A percentile compares a stretch with the other conserved stretches of the same genome.
phyloP scores from a whole-genome alignment of 2,888 invertebrate genomes.

The Cerastis leucographa region DNA sequence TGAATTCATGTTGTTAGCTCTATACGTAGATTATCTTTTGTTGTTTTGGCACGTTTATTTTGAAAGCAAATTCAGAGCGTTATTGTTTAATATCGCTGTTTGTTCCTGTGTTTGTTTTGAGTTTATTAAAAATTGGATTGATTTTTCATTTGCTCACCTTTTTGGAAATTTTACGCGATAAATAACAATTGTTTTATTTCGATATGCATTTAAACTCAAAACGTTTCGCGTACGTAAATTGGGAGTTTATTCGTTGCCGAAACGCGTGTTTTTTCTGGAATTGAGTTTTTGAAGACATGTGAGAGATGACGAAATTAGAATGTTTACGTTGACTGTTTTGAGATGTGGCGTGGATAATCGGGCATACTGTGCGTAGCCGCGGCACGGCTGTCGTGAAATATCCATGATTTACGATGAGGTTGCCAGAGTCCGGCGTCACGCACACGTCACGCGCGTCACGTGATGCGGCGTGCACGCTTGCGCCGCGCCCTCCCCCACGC shows the following conservation, averaged over 20 bases:
- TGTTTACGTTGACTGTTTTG: constrained; percentile 38
- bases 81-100: constrained; percentile 77
- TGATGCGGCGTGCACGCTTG: constrained; percentile 72
- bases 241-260: constrained; percentile 31
- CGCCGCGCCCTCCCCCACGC: constrained; percentile 71
- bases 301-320: constrained; percentile 46
- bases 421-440: constrained; percentile 63
- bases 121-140: constrained; percentile 73
- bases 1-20: constrained; percentile 74
- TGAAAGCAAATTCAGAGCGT: constrained; percentile 72
- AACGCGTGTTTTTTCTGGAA: constrained; percentile 12
- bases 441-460: constrained; percentile 74
- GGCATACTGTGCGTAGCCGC: constrained; percentile 46
- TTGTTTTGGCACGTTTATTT: constrained; percentile 73
- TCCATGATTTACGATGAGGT: constrained; percentile 65
- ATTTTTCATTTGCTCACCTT: constrained; percentile 61
- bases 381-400: constrained; percentile 67
- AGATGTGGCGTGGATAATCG: constrained; percentile 55
- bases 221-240: constrained; percentile 35
- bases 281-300: constrained; percentile 35
- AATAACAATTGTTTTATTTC: constrained; percentile 46
- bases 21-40: constrained; percentile 73
- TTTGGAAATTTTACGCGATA: constrained; percentile 44
- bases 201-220: constrained; percentile 42
- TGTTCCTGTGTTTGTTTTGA: constrained; percentile 73